Percentiles rank a stretch among this genome's conserved stretches.
Conservation (phyloP, 53 echinoderm and acorn worm genomes). For the Stichopus horrens region DNA sequence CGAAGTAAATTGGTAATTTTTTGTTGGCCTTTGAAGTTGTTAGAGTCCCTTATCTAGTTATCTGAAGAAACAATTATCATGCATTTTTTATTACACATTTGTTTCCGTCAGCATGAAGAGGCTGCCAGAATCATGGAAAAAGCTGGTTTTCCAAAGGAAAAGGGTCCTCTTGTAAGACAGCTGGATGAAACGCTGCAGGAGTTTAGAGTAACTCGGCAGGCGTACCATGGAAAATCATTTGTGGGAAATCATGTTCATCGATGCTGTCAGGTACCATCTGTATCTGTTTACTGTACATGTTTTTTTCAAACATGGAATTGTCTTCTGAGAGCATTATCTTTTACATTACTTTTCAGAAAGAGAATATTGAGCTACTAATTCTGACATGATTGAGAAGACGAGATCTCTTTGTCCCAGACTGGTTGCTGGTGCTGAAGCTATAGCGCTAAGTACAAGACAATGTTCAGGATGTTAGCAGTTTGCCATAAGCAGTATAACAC, state of each 20-base stretch:
- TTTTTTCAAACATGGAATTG: too few species aligned
- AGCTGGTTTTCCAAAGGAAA: background rate
- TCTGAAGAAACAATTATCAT: too few species aligned
- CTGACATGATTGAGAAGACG: background rate
- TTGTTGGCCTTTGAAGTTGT: background rate
- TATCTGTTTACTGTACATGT: too few species aligned
- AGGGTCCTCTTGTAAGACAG: background rate
- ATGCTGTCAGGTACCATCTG: slow-evolving; percentile 52
- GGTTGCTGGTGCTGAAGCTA: background rate
- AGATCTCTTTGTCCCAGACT: background rate
- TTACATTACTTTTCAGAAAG: background rate
- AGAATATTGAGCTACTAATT: background rate
- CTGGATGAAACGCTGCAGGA: slow-evolving; percentile 16
- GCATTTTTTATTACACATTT: background rate
- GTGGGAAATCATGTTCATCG: slow-evolving; percentile 63
- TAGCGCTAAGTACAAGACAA: background rate
- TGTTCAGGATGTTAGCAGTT: slow-evolving; percentile 12
- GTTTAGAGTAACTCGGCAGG: slow-evolving; percentile 51
- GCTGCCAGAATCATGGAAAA: background rate
- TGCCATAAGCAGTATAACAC: slow-evolving; percentile 37
- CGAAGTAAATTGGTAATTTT: background rate
- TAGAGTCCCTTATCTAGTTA: too few species aligned
- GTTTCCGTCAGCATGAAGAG: background rate
- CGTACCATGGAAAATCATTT: slow-evolving; percentile 54
- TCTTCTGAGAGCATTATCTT: background rate